Evolutionary conservation across 2,888 invertebrate species (phyloP).

Genomic region (Eueremaeus valkanovi): DNA sequence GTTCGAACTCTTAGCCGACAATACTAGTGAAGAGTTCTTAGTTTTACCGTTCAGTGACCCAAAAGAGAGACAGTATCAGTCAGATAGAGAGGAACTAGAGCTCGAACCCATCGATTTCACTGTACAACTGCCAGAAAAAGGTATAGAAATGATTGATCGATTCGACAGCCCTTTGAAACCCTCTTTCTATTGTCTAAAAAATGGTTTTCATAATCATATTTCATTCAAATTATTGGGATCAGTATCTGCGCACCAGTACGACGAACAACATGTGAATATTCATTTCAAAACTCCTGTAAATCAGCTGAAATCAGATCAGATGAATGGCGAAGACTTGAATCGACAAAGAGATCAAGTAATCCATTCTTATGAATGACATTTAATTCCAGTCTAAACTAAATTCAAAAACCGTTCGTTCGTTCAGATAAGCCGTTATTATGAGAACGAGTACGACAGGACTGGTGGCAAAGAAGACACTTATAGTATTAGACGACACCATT

Average conservation of each 20-base stretch:
- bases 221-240: conserved; percentile 44
- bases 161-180: background rate
- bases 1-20: background rate
- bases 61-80: background rate
- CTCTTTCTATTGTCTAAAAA: background rate
- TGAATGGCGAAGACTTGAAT: conserved; percentile 81
- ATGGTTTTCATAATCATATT: background rate
- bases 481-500: conserved; percentile 39
- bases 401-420: background rate
- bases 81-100: background rate
- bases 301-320: conserved; percentile 58
- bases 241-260: conserved; percentile 84
- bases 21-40: background rate
- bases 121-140: background rate
- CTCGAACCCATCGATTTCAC: background rate
- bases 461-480: conserved; percentile 20
- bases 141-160: conserved; percentile 28
- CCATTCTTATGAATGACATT: conserved; percentile 54
- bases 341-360: conserved; percentile 79
- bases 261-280: conserved; percentile 88
- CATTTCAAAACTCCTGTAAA: conserved; percentile 85
- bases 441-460: conserved; percentile 11
- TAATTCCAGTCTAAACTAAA: conserved; percentile 1
- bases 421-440: conserved; percentile 25
- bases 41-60: conserved; percentile 2